Evolutionary conservation across 2,888 invertebrate species (phyloP), one percentile per base, ranked within the genome.

Genomic region (Cerceris rybyensis): DNA sequence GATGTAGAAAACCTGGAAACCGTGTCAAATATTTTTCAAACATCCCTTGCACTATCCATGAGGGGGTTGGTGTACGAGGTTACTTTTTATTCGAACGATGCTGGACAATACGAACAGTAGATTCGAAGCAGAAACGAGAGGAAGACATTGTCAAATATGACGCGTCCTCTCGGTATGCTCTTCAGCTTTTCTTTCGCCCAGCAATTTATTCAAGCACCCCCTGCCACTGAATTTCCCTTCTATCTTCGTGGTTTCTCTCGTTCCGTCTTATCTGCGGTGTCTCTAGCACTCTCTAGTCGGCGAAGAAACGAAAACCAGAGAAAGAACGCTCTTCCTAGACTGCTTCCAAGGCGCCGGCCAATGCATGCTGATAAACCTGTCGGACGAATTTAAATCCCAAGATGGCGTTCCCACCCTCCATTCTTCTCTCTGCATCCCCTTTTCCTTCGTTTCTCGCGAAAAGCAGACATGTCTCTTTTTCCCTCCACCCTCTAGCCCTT

Each of bases 331-430:
- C 67, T 61, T 50, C 46, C n/a, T 9, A 60, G 67, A 80, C 59
- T 43, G 54, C 63, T 70, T 82, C 52, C 64, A 66, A 57, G 72
- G 78, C 59, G 73, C 72, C 80, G 84, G 74, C 82, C 83, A 88
- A 85, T 88, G 86, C 88, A 85, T 82, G 84, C 84, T 84, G 88
- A 88, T 87, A 88, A 85, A 86, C 81, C 81, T 75, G 57, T 68
- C 67, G 80, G 79, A 82, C 74, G 84, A 82, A 87, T 86, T 86
- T 82, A 88, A 88, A 86, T 85, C 79, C 79, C 66, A 76, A 75
- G 73, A 81, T 74, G 81, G 77, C 74, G 57, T 70, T 66, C 71
- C 57, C 43, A 71, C 42, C 65, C 61, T 16, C 50, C 52, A 9
- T 50, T 28, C n/a, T 9, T 42, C 49, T 50, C 8, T 16, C 14